Conservation (phyloP, 2,888 invertebrate species). For the Leptura quadrifasciata region DNA sequence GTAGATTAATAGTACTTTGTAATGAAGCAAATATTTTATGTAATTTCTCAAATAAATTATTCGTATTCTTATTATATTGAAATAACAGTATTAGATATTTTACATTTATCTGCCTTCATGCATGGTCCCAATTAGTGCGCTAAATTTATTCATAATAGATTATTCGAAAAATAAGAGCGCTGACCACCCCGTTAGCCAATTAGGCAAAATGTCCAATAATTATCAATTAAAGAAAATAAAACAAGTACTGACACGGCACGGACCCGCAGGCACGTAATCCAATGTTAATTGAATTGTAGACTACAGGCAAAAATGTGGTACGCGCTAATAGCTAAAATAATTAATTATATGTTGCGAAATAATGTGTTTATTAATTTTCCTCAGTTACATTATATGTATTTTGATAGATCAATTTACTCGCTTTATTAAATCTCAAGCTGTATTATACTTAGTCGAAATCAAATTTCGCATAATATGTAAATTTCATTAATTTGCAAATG, state of each 20-base stretch:
- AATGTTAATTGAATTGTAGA: constrained; percentile 66
- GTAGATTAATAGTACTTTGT: too few relatives aligned
- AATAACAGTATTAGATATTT: not conserved
- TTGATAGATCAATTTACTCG: constrained; percentile 33
- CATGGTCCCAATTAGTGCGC: constrained; percentile 6
- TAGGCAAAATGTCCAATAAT: constrained; percentile 71
- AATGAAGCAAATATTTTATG: too few relatives aligned
- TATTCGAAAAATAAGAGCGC: constrained; percentile 34
- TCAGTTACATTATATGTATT: constrained; percentile 38
- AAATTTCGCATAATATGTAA: constrained; percentile 38
- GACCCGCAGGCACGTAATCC: constrained; percentile 56
- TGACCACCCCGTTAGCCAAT: constrained; percentile 72
- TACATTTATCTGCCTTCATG: not conserved
- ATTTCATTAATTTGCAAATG: constrained; percentile 26
- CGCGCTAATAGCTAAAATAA: constrained; percentile 62
- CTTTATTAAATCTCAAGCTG: constrained; percentile 35
- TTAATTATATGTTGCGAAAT: constrained; percentile 63
- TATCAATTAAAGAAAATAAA: constrained; percentile 71
- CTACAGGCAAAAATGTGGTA: constrained; percentile 55
- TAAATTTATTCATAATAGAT: constrained; percentile 29
- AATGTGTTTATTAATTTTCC: constrained; percentile 61
- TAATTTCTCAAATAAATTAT: too few relatives aligned
- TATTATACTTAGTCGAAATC: constrained; percentile 20
- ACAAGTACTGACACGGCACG: constrained; percentile 60
- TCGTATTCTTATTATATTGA: not conserved